Conservation (phyloP, 2,888 invertebrate species). For the Electrophaes corylata region DNA sequence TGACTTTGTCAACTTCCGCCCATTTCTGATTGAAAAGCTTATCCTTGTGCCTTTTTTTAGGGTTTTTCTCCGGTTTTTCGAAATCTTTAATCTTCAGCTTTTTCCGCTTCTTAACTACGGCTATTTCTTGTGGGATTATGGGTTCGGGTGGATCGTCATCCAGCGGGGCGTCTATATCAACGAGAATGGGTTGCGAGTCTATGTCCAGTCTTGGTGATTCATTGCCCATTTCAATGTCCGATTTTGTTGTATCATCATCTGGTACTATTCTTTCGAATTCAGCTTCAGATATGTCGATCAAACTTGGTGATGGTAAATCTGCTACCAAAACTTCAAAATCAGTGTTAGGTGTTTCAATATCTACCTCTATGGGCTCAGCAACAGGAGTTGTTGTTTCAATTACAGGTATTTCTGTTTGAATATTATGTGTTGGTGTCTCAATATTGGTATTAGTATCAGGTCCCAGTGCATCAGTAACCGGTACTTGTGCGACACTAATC, state of each 20-base stretch:
- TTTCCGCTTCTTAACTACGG: slow-evolving; percentile 13
- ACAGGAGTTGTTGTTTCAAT: background rate
- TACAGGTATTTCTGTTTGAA: background rate
- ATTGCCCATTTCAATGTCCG: slow-evolving; percentile 25
- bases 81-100: slow-evolving; percentile 9
- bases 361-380: background rate
- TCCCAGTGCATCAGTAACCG: slow-evolving; percentile 10
- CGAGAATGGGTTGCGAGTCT: slow-evolving; percentile 28
- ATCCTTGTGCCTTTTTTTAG: slow-evolving; percentile 68
- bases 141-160: slow-evolving; percentile 15
- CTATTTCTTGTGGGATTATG: background rate
- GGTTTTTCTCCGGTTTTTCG: slow-evolving; percentile 48
- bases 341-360: slow-evolving; percentile 10
- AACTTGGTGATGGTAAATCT: slow-evolving; percentile 24
- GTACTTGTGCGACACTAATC: background rate
- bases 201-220: slow-evolving; percentile 25
- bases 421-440: slow-evolving; percentile 1
- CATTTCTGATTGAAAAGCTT: slow-evolving; percentile 43
- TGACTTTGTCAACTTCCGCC: slow-evolving; percentile 62
- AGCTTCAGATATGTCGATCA: slow-evolving; percentile 18
- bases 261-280: slow-evolving; percentile 16
- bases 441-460: slow-evolving; percentile 5
- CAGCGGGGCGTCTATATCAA: slow-evolving; percentile 28
- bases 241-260: slow-evolving; percentile 30
- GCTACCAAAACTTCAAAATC: slow-evolving; percentile 26